Evolutionary conservation across 2,888 invertebrate species (phyloP).

Genomic region (Oscheius myriophilus): DNA sequence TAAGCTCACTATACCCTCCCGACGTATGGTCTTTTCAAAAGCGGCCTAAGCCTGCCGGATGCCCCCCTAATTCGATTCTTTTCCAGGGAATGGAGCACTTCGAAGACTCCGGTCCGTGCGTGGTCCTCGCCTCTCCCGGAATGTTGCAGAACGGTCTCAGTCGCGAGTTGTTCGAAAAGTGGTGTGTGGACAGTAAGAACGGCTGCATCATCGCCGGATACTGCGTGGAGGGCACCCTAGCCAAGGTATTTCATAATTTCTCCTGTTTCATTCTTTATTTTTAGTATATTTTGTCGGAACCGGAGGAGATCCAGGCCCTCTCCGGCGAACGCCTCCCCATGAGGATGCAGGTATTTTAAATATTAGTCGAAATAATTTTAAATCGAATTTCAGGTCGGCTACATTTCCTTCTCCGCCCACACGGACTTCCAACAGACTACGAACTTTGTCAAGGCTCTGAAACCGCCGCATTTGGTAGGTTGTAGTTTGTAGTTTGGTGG

Average conservation of each 20-base stretch:
- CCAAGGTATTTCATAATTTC: constrained; percentile 70
- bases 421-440: constrained; percentile 97
- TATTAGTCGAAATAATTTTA: neutral
- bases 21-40: no score
- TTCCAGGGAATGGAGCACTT: constrained; percentile 94
- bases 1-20: no score
- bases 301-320: constrained; percentile 94
- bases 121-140: constrained; percentile 98
- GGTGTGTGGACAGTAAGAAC: constrained; percentile 98
- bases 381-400: constrained; percentile 78
- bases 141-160: constrained; percentile 99
- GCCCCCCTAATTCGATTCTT: constrained; percentile 25
- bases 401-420: constrained; percentile 98
- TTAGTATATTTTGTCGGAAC: constrained; percentile 88
- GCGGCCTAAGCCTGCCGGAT: no score
- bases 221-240: constrained; percentile 76
- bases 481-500: neutral
- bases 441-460: constrained; percentile 91
- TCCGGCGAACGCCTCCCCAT: constrained; percentile 93
- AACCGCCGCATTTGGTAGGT: constrained; percentile 90
- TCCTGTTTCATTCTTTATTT: constrained; percentile 26
- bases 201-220: constrained; percentile 96
- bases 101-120: constrained; percentile 98
- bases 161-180: constrained; percentile 94
- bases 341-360: constrained; percentile 58